A percentile compares a stretch with the other conserved stretches of the same genome.
Evolutionary conservation across 1,140 invertebrate species (phyloP).

Genomic region (Zaprionus davidi): DNA sequence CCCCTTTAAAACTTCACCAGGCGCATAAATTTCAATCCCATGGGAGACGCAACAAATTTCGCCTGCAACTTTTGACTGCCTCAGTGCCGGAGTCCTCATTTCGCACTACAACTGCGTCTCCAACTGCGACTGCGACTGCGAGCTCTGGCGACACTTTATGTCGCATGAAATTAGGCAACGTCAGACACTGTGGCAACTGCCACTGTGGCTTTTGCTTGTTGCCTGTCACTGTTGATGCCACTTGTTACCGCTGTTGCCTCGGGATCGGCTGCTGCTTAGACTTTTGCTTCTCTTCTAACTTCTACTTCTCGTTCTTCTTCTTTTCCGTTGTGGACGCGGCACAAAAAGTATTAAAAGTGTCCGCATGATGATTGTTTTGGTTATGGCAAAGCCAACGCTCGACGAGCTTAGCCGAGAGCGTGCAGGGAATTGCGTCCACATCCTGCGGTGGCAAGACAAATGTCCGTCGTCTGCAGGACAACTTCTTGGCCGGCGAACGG

Average conservation of each 20-base stretch:
- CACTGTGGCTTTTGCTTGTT: constrained; percentile 9
- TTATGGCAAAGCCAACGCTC: constrained; percentile 56
- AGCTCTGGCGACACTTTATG: constrained; percentile 57
- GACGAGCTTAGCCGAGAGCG: constrained; percentile 51
- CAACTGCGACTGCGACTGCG: not conserved
- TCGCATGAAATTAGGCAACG: constrained; percentile 73
- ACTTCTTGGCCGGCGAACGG: constrained; percentile 7
- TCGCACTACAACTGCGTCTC: not conserved
- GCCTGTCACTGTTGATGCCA: constrained; percentile 51
- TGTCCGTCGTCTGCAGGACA: constrained; percentile 31
- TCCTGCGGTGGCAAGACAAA: constrained; percentile 43
- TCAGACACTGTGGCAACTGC: constrained; percentile 36
- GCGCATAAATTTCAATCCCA: constrained; percentile 79
- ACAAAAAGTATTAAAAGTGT: constrained; percentile 80
- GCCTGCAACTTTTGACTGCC: constrained; percentile 60
- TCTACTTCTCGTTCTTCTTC: not conserved
- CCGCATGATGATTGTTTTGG: constrained; percentile 81
- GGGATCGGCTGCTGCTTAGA: constrained; percentile 34
- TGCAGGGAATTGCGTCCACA: constrained; percentile 59
- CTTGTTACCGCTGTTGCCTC: constrained; percentile 53
- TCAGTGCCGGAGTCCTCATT: not conserved
- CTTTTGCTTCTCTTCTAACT: constrained; percentile 3
- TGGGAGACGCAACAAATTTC: constrained; percentile 52
- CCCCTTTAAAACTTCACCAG: constrained; percentile 62
- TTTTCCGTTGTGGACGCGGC: constrained; percentile 31